Conservation (phyloP, 2,797 vertebrate genomes). For the Argya squamiceps region DNA sequence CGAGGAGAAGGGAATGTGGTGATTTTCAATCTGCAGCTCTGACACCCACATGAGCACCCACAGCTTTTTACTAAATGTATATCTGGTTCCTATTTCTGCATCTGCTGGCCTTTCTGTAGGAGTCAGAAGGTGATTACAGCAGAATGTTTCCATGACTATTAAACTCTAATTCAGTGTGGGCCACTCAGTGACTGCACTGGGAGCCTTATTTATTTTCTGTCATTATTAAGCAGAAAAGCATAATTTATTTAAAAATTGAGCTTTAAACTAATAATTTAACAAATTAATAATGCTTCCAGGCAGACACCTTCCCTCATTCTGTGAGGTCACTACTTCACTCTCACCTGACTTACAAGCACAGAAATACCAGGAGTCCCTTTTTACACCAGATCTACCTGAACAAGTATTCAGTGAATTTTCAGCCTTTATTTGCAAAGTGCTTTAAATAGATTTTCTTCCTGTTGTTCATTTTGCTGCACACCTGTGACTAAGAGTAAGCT, state of each 20-base stretch:
- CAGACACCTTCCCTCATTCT: neutral
- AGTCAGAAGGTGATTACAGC: neutral
- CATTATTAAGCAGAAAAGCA: neutral
- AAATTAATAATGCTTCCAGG: neutral
- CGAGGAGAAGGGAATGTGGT: neutral
- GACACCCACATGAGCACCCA: neutral
- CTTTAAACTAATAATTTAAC: neutral
- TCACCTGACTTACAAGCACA: neutral
- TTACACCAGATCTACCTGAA: neutral
- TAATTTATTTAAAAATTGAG: neutral
- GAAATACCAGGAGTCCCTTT: neutral
- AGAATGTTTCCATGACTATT: neutral
- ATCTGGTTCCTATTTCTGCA: neutral
- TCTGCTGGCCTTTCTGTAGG: neutral
- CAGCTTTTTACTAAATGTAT: neutral
- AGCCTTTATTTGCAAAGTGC: neutral
- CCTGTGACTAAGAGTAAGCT: neutral
- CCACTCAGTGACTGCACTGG: neutral
- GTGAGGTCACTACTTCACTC: neutral
- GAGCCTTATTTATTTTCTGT: neutral
- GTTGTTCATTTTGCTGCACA: neutral
- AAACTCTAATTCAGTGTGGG: neutral
- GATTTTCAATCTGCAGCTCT: accelerated
- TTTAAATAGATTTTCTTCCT: neutral
- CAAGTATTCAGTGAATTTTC: neutral